phyloP scores from a whole-genome alignment of 2,113 vertebrate species.

The Xenotilapia caudafasciata region DNA sequence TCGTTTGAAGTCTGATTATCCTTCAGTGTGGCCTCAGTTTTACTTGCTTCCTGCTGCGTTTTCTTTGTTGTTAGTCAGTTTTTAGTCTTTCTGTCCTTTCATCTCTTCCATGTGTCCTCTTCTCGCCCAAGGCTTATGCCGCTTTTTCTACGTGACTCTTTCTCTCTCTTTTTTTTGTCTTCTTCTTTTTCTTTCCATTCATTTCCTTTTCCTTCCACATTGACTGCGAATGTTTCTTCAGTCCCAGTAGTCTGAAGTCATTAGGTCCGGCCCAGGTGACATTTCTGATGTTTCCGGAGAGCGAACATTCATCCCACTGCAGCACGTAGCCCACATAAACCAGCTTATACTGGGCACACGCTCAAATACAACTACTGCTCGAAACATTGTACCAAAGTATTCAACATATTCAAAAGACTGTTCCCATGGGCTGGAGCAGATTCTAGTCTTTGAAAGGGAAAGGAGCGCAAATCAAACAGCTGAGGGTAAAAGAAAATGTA shows the following conservation, averaged over 20 bases:
- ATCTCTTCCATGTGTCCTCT: neutral
- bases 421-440: neutral
- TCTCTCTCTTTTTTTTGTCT: rapidly evolving
- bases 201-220: neutral
- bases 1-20: neutral
- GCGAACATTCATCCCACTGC: neutral
- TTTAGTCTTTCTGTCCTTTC: neutral
- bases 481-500: neutral
- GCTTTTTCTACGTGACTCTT: neutral
- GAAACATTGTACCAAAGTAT: neutral
- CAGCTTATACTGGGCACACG: neutral
- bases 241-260: neutral
- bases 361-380: neutral
- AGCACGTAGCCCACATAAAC: neutral
- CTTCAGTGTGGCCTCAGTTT: neutral
- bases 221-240: neutral
- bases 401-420: neutral
- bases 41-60: neutral
- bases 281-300: neutral
- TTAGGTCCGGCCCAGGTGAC: neutral
- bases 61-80: neutral
- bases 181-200: neutral
- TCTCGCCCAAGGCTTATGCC: neutral
- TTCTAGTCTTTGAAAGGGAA: neutral
- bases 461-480: neutral